Percentiles rank a stretch among this genome's conserved stretches.
Conservation (phyloP, 2,113 vertebrate genomes). For the Poecile atricapillus region DNA sequence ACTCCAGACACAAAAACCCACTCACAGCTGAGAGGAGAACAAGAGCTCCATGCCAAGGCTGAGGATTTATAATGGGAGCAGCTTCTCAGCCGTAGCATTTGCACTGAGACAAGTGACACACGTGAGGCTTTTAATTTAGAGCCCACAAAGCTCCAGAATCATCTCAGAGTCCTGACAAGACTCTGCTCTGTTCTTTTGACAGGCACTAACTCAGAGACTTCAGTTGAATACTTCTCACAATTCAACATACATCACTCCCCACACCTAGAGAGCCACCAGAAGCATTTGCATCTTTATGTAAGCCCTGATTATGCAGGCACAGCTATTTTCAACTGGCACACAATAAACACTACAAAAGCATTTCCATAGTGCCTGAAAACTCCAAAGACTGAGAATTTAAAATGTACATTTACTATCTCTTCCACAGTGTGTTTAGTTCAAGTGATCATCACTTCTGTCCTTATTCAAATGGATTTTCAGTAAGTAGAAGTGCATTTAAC, state of each 20-base stretch:
- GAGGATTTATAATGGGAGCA: neutral
- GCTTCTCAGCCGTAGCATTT: neutral
- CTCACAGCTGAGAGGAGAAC: constrained; percentile 9
- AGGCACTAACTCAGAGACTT: neutral
- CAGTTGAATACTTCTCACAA: neutral
- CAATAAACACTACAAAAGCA: neutral
- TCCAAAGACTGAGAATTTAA: neutral
- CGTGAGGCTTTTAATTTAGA: neutral
- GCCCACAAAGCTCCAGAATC: neutral
- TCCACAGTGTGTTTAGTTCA: neutral
- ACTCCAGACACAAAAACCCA: constrained; percentile 22
- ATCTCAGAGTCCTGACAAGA: neutral
- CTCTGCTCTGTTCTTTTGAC: neutral
- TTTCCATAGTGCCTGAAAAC: neutral
- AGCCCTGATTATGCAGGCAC: constrained; percentile 7
- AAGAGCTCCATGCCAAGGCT: neutral
- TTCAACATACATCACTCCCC: neutral
- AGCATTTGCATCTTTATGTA: constrained; percentile 28
- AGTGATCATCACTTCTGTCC: neutral
- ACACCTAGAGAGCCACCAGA: neutral
- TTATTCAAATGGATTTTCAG: neutral
- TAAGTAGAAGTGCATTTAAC: neutral
- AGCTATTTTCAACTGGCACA: neutral
- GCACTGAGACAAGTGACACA: neutral
- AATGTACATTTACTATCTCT: neutral